Evolutionary conservation across 2,113 vertebrate genomes (phyloP).

Genomic region (Lutjanus erythropterus): DNA sequence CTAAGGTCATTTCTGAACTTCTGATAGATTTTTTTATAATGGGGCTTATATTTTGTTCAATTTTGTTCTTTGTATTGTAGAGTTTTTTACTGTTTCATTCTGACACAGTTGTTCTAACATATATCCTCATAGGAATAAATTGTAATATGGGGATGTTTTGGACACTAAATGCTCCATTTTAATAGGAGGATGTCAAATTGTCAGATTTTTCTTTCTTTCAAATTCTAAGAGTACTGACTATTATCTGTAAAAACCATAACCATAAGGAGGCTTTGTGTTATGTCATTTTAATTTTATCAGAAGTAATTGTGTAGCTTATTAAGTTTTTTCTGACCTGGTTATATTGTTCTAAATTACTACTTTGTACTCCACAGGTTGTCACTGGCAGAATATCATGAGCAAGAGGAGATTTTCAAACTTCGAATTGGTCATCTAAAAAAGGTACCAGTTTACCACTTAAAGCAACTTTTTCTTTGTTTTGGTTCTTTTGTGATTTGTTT

Average conservation of each 20-base stretch:
- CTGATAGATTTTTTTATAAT: background rate
- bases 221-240: too few species aligned
- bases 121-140: background rate
- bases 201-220: too few species aligned
- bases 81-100: background rate
- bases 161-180: too few species aligned
- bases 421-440: conserved; percentile 96
- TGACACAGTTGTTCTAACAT: background rate
- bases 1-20: background rate
- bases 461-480: background rate
- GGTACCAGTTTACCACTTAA: conserved; percentile 73
- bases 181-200: too few species aligned
- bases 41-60: background rate
- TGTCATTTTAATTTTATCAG: background rate
- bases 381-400: conserved; percentile 95
- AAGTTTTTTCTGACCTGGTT: background rate
- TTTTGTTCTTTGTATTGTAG: background rate
- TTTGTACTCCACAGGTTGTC: conserved; percentile 87
- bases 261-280: background rate
- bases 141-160: too few species aligned
- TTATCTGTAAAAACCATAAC: too few species aligned
- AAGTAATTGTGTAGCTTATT: background rate
- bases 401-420: conserved; percentile 98
- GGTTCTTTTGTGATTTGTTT: background rate
- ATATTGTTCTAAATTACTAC: background rate